phyloP scores from a whole-genome alignment of 1,140 invertebrate genomes.

The Amphibalanus amphitrite region DNA sequence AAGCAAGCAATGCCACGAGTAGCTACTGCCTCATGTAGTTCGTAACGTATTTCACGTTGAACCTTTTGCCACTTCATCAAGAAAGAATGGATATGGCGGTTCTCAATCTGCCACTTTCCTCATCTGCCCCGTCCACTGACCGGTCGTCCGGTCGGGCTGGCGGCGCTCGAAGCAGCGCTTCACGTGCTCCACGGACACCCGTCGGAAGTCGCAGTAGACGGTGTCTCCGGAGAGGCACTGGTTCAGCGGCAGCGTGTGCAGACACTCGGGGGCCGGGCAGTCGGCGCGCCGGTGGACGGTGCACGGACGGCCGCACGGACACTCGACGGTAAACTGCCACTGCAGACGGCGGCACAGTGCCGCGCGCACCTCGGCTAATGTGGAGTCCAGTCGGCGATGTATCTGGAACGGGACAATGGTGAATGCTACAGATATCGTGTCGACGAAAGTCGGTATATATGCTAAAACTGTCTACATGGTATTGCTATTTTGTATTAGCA shows the following conservation, averaged over 20 bases:
- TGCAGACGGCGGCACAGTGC: not conserved
- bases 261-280: not conserved
- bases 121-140: too few species aligned
- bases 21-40: too few species aligned
- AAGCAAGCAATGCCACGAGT: too few species aligned
- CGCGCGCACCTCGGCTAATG: not conserved
- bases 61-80: too few species aligned
- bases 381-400: not conserved
- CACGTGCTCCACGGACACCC: not conserved
- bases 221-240: not conserved
- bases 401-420: not conserved
- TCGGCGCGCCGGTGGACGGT: not conserved
- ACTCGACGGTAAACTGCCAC: not conserved
- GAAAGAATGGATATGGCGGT: too few species aligned
- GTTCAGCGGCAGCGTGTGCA: not conserved
- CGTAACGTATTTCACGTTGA: too few species aligned
- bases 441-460: too few species aligned
- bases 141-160: not conserved
- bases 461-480: too few species aligned
- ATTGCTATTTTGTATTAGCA: too few species aligned
- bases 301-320: not conserved
- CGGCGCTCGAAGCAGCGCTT: not conserved
- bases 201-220: not conserved
- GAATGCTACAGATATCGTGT: too few species aligned
- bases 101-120: too few species aligned